These are phyloP conservation scores for Cerceris rybyensis DNA, from an alignment of 2,888 invertebrate genomes.

Conservation along the genomic window DNA sequence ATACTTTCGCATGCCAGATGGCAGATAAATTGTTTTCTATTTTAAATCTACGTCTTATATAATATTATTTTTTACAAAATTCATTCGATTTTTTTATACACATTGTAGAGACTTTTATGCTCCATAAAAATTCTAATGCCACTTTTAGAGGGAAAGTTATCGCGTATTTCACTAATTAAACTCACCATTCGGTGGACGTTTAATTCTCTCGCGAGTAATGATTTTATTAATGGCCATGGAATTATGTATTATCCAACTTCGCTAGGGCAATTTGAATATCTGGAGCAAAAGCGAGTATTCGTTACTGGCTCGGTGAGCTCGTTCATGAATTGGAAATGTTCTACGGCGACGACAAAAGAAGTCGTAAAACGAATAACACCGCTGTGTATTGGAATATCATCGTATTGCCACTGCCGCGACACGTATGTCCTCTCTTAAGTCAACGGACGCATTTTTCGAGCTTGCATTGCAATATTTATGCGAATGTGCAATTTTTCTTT, in stretches of 20 bases:
- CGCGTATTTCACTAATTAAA: too few relatives aligned
- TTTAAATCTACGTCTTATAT: too few relatives aligned
- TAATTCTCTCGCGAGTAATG: not conserved
- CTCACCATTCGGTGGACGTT: not conserved
- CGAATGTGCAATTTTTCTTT: not conserved
- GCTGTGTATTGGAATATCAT: slow-evolving; percentile 72
- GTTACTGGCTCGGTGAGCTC: slow-evolving; percentile 67
- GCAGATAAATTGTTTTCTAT: too few relatives aligned
- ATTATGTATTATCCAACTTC: slow-evolving; percentile 6
- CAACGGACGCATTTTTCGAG: slow-evolving; percentile 22
- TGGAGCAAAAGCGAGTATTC: slow-evolving; percentile 57
- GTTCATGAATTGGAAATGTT: slow-evolving; percentile 80
- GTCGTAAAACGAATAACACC: slow-evolving; percentile 70
- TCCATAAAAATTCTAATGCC: too few relatives aligned
- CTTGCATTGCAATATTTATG: slow-evolving; percentile 10
- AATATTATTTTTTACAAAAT: too few relatives aligned
- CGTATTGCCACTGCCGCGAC: slow-evolving; percentile 38
- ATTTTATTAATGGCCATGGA: slow-evolving; percentile 8
- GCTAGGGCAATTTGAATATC: slow-evolving; percentile 22
- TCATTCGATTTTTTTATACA: too few relatives aligned
- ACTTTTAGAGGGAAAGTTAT: too few relatives aligned
- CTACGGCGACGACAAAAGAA: slow-evolving; percentile 76
- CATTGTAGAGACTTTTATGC: too few relatives aligned
- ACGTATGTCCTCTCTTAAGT: slow-evolving; percentile 22
- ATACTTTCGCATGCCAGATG: too few relatives aligned